A percentile compares a stretch with the other conserved stretches of the same genome.
phyloP scores from a whole-genome alignment of 2,797 vertebrate genomes.

The Tinamus major region DNA sequence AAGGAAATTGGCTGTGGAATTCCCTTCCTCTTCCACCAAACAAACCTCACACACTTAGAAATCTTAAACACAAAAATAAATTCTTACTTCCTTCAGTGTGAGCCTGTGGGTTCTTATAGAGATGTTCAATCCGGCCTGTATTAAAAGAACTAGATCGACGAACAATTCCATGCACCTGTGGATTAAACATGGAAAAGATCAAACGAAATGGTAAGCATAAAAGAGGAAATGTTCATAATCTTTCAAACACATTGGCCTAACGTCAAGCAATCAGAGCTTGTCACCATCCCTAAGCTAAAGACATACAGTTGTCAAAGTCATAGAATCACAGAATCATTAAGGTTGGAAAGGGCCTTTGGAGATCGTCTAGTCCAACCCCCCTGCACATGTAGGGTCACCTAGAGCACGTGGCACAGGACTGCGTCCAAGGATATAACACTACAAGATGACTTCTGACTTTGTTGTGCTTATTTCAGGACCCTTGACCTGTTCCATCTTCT shows the following conservation, averaged over 20 bases:
- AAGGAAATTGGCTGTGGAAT: neutral
- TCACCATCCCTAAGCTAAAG: conserved; percentile 13
- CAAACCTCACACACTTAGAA: neutral
- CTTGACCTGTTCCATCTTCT: neutral
- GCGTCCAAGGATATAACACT: neutral
- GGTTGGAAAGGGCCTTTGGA: too few species aligned
- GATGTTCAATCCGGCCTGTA: conserved; percentile 96
- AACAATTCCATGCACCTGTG: conserved; percentile 93
- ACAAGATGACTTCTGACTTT: neutral
- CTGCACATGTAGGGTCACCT: too few species aligned
- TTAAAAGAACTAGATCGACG: conserved; percentile 98
- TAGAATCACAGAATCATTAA: too few species aligned
- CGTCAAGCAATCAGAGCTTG: neutral
- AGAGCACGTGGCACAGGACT: too few species aligned
- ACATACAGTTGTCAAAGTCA: neutral
- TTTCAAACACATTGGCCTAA: neutral
- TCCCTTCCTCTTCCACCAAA: neutral
- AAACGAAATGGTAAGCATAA: neutral
- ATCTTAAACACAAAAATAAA: neutral
- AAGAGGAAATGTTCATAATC: neutral
- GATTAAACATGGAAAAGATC: neutral
- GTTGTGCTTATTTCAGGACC: neutral
- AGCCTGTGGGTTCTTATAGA: conserved; percentile 94
- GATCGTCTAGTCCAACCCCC: too few species aligned
- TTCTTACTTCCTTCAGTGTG: conserved; percentile 96